Base-by-base conservation (phyloP, 2,888 invertebrate species). In the Drosophila meridionalis region DNA sequence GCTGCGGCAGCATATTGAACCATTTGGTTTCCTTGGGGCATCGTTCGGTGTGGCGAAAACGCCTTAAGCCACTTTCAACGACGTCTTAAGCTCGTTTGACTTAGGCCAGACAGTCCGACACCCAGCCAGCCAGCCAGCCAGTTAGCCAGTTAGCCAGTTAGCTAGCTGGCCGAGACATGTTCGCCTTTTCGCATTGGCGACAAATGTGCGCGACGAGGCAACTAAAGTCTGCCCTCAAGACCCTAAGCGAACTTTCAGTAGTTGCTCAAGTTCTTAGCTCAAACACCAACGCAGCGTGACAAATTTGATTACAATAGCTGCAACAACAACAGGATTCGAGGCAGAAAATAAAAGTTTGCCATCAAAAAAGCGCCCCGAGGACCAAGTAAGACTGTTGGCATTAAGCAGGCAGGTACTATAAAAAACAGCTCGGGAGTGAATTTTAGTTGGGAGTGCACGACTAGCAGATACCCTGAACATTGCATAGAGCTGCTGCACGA, bases 221-320 rank as follows among this genome's bases (percentile, higher is more conserved):
- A 69, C 76, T 70, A 74, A 76, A 64, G 72, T 62, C 71, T 58
- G 56, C 30, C 47, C 57, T 52, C 48, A 42, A 58, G 28, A 43
- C 40, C 63, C 59, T 30, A 60, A 50, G 52, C 63, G 53, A 65
- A 63, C 63, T 68, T 80, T 71, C 71, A 68, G 64, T 69, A 64
- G 62, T 63, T 75, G 59, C 53, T 56, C 69, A 65, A 47, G 59
- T 79, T 71, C 61, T 56, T 58, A 30, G 65, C 26, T 63, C 50
- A 50, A 61, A 56, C 59, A 43, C 38, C 69, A 72, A 78, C 75
- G 78, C 78, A 77, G 83, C 78, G 73, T 77, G 78, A 80, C 89
- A 87, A 89, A 85, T 85, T 85, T 83, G 78, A 85, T 87, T 82
- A 79, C 80, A 84, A 77, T 71, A 76, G 63, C 70, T 70, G 66